A percentile compares a stretch with the other conserved stretches of the same genome.
These are phyloP conservation scores for Chloromyia formosa DNA, from an alignment of 2,888 invertebrate species.

Conservation along the genomic window DNA sequence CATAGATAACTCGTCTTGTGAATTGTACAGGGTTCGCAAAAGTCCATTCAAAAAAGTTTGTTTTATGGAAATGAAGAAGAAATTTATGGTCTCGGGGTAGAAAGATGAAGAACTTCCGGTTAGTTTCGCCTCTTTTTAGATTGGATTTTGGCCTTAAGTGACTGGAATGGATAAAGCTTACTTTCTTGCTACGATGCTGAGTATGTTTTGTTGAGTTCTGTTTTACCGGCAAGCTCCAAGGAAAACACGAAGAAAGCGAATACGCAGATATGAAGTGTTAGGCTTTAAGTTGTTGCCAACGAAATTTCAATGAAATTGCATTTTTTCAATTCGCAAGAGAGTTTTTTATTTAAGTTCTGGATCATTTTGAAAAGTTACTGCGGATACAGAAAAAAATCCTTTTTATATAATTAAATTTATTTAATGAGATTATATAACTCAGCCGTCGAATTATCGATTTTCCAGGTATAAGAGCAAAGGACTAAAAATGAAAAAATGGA, in stretches of 20 bases:
- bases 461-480: too few relatives aligned
- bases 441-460: too few relatives aligned
- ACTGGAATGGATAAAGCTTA: conserved; percentile 3
- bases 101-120: conserved; percentile 29
- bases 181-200: neutral
- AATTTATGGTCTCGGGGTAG: conserved; percentile 33
- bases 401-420: too few relatives aligned
- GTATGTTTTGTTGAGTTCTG: neutral
- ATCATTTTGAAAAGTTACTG: too few relatives aligned
- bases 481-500: too few relatives aligned
- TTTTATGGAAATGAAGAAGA: conserved; percentile 36
- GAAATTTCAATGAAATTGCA: too few relatives aligned
- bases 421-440: too few relatives aligned
- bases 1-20: neutral
- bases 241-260: neutral
- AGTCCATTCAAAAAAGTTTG: conserved; percentile 26
- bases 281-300: too few relatives aligned
- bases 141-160: conserved; percentile 8
- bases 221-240: neutral
- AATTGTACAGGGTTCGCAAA: neutral
- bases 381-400: too few relatives aligned
- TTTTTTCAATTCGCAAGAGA: too few relatives aligned
- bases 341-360: too few relatives aligned
- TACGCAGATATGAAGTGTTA: too few relatives aligned
- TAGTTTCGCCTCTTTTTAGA: conserved; percentile 1